Percentiles rank a stretch among this genome's conserved stretches.
These are phyloP conservation scores for Phylloscopus whistleri DNA, from an alignment of 2,113 vertebrate species.

Conservation along the genomic window DNA sequence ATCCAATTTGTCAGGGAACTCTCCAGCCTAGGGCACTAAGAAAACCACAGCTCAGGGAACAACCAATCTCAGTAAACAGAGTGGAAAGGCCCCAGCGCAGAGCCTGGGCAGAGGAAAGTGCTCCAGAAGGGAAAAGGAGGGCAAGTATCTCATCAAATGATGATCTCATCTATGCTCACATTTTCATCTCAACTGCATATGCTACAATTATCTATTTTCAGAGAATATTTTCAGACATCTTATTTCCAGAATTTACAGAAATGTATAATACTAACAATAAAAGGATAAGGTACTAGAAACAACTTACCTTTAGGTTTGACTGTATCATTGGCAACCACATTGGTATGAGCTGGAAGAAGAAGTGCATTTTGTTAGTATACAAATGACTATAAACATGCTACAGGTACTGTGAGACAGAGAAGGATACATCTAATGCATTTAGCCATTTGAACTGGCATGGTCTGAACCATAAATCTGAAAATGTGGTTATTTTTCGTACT, in stretches of 20 bases:
- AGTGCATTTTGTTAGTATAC: conserved; percentile 5
- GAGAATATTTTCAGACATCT: not conserved
- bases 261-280: not conserved
- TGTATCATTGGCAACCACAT: conserved; percentile 99
- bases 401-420: not conserved
- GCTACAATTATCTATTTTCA: not conserved
- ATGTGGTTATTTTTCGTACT: not conserved
- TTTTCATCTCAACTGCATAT: not conserved
- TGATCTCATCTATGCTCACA: not conserved
- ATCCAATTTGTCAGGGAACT: not conserved
- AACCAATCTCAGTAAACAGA: not conserved
- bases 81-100: rapidly evolving
- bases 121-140: not conserved
- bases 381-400: not conserved
- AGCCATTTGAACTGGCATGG: not conserved
- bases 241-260: not conserved
- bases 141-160: not conserved
- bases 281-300: not conserved
- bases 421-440: not conserved
- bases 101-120: not conserved
- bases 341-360: conserved; percentile 87
- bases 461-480: not conserved
- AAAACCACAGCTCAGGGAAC: not conserved
- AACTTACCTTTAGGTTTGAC: conserved; percentile 92
- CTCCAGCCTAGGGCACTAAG: not conserved